Evolutionary conservation across 2,888 invertebrate species (phyloP), one percentile per base, ranked within the genome.

Genomic region (Tuta absoluta): DNA sequence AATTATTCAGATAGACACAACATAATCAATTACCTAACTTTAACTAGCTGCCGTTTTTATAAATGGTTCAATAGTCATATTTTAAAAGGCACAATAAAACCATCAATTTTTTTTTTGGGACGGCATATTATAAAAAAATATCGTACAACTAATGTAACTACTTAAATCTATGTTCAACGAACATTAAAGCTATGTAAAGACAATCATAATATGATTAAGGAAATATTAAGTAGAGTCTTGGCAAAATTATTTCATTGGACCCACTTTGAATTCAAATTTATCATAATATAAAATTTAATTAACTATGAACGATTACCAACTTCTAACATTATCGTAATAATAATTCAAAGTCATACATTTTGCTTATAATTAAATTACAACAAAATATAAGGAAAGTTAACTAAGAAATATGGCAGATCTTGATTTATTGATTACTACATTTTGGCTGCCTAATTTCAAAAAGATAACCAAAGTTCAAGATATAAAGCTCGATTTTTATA

Each of bases 181-280:
- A 21, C 11, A 51, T 51, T 51, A 51, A 51, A 51, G 51, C 51
- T 51, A 51, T 51, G 21, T 51, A 21, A 23, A 51, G 19, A 51
- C 5, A 51, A 11, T 11, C 19, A 48, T 17, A 17, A 33, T 28
- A 28, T 33, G 4, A 33, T 8, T 33, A 33, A 1, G 10, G 33
- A 33, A 33, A 33, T 14, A 41, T 41, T 12, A 41, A 41, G 41
- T 41, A 14, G 12, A 41, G 41, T 12, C 8, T 3, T 14, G n/a
- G n/a, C 14, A 2, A 41, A 41, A 41, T 41, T 12, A 12, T 41
- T 41, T n/a, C 12, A n/a, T 41, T 41, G 41, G 41, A 41, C 41
- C 41, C 12, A 41, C 11, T 41, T n/a, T 41, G n/a, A 14, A 14
- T 14, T 41, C 41, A 41, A 1, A 12, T 41, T 7, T 41, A 14